A percentile compares a stretch with the other conserved stretches of the same genome.
phyloP scores from a whole-genome alignment of 2,797 vertebrate species.

The Sebastes glaucus region DNA sequence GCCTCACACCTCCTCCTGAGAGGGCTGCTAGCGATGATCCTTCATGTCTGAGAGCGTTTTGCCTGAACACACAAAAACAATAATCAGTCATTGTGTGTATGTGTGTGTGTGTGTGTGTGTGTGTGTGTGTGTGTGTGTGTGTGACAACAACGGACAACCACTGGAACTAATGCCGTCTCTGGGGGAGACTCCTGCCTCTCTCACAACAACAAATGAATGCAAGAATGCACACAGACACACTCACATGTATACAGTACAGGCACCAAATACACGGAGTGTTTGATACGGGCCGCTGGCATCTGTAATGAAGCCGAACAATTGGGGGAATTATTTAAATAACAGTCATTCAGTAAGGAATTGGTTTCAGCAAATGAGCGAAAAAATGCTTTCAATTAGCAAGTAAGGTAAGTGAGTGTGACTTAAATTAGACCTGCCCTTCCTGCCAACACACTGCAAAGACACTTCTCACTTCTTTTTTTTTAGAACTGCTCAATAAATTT shows the following conservation, averaged over 20 bases:
- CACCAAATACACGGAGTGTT: not conserved
- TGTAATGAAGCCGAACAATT: conserved; percentile 39
- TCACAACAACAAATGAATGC: not conserved
- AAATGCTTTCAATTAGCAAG: not conserved
- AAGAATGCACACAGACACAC: not conserved
- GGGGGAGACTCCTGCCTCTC: not conserved
- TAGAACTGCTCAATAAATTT: not conserved
- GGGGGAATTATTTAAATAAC: conserved; percentile 17
- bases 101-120: not conserved
- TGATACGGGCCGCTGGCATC: not conserved
- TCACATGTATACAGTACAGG: not conserved
- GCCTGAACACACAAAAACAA: not conserved
- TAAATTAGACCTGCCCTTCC: not conserved
- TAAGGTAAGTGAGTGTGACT: conserved; percentile 1
- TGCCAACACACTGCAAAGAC: not conserved
- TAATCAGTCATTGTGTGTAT: not conserved
- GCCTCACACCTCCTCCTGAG: not conserved
- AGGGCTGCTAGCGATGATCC: not conserved
- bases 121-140: not conserved
- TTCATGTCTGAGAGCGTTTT: conserved; percentile 1
- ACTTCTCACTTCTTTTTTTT: not conserved
- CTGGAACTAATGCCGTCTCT: conserved; percentile 28
- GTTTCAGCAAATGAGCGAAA: not conserved
- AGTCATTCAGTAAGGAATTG: not conserved
- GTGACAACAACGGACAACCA: conserved; percentile 3